A percentile compares a stretch with the other conserved stretches of the same genome.
phyloP scores from a whole-genome alignment of 2,797 vertebrate species.

The Gobionotothen gibberifrons region DNA sequence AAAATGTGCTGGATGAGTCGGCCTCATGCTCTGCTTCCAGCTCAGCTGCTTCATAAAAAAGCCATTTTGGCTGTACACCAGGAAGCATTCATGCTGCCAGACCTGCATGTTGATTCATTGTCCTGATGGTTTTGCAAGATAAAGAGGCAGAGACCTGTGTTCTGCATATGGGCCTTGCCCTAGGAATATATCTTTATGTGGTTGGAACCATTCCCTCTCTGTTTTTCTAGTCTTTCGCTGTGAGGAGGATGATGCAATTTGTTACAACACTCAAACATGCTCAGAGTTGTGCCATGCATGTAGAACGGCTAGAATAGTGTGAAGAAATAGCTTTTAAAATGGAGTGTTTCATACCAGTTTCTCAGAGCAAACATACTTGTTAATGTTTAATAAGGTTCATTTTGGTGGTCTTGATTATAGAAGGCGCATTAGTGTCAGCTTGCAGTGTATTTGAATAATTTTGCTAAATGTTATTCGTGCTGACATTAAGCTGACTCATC shows the following conservation, averaged over 20 bases:
- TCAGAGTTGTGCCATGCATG: background rate
- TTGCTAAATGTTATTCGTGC: conserved; percentile 16
- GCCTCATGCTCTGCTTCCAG: conserved; percentile 32
- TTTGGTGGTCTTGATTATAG: conserved; percentile 9
- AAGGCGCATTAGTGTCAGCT: conserved; percentile 5
- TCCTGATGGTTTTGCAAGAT: conserved; percentile 52
- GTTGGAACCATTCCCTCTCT: conserved; percentile 12
- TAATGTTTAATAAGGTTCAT: conserved; percentile 5
- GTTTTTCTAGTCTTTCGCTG: background rate
- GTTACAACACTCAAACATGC: background rate
- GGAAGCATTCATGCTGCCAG: conserved; percentile 54
- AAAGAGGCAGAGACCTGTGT: conserved; percentile 19
- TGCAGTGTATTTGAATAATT: conserved; percentile 37
- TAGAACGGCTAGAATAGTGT: background rate
- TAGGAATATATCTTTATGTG: conserved; percentile 9
- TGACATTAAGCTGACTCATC: conserved; percentile 40
- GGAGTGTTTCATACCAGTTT: background rate
- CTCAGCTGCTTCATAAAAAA: conserved; percentile 56
- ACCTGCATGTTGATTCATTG: conserved; percentile 45
- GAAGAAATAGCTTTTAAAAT: background rate
- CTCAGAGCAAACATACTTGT: background rate
- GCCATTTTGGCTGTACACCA: conserved; percentile 57
- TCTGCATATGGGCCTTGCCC: background rate
- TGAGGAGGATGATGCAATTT: background rate
- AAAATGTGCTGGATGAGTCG: conserved; percentile 48